These are phyloP conservation scores for Nannoperca obscura DNA, from an alignment of 2,797 vertebrate species.

Conservation along the genomic window DNA sequence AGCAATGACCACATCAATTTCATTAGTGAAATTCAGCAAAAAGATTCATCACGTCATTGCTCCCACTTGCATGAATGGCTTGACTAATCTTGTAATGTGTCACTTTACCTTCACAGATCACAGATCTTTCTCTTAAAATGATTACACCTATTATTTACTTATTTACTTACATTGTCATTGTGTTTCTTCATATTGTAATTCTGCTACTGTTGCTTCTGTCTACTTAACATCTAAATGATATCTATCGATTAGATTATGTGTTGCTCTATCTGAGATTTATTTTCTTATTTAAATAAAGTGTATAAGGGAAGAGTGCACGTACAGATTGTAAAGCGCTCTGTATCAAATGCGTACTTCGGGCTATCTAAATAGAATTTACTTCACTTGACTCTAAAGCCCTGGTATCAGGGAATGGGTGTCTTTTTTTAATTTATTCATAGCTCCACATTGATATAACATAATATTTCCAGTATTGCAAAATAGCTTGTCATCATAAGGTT, in stretches of 20 bases:
- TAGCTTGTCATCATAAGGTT: not conserved
- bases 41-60: conserved; percentile 25
- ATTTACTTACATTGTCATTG: not conserved
- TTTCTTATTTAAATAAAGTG: not conserved
- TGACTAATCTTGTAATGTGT: conserved; percentile 12
- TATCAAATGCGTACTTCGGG: not conserved
- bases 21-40: conserved; percentile 37
- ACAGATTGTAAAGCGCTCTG: not conserved
- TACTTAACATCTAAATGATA: too few species aligned
- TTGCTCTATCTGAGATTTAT: not conserved
- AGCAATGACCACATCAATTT: conserved; percentile 33
- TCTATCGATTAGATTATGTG: too few species aligned
- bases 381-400: not conserved
- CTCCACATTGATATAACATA: not conserved
- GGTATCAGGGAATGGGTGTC: not conserved
- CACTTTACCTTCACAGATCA: not conserved
- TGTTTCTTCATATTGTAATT: not conserved
- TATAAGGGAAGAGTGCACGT: not conserved
- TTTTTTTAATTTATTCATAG: not conserved
- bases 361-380: not conserved
- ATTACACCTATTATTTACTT: not conserved
- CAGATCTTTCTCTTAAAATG: not conserved
- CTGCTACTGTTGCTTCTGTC: too few species aligned
- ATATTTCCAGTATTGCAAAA: not conserved
- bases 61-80: conserved; percentile 1